Base-by-base conservation (phyloP, 1,140 invertebrate species). In the Palaemon carinicauda region DNA sequence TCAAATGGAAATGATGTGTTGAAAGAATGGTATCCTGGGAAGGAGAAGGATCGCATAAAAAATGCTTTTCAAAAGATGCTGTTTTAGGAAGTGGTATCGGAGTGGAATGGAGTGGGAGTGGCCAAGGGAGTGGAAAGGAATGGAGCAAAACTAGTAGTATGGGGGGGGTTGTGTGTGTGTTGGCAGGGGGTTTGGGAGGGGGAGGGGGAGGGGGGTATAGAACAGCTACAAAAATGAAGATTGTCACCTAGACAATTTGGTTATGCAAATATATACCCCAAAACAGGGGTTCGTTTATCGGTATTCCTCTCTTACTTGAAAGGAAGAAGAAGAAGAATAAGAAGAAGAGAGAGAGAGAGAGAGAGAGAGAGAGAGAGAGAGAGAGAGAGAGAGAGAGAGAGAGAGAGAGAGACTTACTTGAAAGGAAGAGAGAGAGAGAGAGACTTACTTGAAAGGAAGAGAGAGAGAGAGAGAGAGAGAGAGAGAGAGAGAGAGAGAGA, bases 301-400 rank as follows among this genome's bases (percentile, higher is more conserved):
- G 41, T 41, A 41, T 41, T 41, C 41, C 7, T 41, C 41, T 41
- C 41, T 41, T 41, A 41, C 41, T 41, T 41, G 41, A 41, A 51
- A 52, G 21, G 14, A 21, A 3, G 50, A 52, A 15, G n/a, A 19
- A 3, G 50, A 78, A 41, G 19, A 19, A 54, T 3, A 79, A 29
- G 78, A 80, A 31, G 33, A 53, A 80, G 78, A 60, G 29, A 33
- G 56, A 52, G 31, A 51, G 41, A 71, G 31, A 71, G 80, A 71
- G 27, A 41, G 60, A 82, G 80, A 71, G 33, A 71, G 2, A 71
- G 60, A 81, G 24, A 0, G 60, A 81, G 24, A 17, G 65, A 73
- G 31, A 27, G 33, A 74, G 21, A 51, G 29, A 52, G 27, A 41
- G 52, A 79, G 50, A 41, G 77, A 15, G 78, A 50, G 75, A 52